Base-by-base conservation (phyloP, 2,888 invertebrate species). In the Ceramica pisi region DNA sequence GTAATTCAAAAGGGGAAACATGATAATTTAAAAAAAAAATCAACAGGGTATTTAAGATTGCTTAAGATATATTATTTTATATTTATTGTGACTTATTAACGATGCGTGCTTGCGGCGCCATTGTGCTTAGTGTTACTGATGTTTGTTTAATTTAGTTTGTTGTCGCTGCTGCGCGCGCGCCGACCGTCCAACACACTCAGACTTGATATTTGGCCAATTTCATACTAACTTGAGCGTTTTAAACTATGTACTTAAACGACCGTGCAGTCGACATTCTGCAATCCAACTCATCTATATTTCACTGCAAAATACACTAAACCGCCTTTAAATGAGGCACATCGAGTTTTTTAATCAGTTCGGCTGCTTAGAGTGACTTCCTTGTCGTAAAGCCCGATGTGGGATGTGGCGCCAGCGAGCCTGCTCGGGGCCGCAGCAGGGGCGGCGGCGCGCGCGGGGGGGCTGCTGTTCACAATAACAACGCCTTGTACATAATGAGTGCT, bases 41-140 rank as follows among this genome's bases (percentile, higher is more conserved):
- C 94, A 95, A 96, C 95, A 96, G 96, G 95, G 95, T 96, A 96
- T 96, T 95, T 95, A 95, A 95, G 94, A 95, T 95, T 93, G 94
- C 94, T 94, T 95, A 94, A 94, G 95, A 92, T 92, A 92, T 93
- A 92, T 94, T 92, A 93, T 94, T 94, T 95, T 93, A 92, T 95
- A 94, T 95, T 95, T 95, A 94, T 94, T 90, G 85, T 91, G 90
- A 90, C 68, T 90, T 90, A 85, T 46, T 87, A 86, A 88, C 86
- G 84, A 86, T 78, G 89, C 84, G 90, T 75, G 85, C 84, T 87
- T 70, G 87, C 84, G 83, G 90, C 91, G 89, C 85, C 83, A 71
- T 88, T 87, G 87, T 88, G 89, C 89, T 89, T 90, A 89, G 91
- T 89, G 90, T 91, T 91, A 88, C 81, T 89, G 86, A 87, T 88